phyloP scores from a whole-genome alignment of 1,140 invertebrate genomes.

The Drosophila nannoptera region DNA sequence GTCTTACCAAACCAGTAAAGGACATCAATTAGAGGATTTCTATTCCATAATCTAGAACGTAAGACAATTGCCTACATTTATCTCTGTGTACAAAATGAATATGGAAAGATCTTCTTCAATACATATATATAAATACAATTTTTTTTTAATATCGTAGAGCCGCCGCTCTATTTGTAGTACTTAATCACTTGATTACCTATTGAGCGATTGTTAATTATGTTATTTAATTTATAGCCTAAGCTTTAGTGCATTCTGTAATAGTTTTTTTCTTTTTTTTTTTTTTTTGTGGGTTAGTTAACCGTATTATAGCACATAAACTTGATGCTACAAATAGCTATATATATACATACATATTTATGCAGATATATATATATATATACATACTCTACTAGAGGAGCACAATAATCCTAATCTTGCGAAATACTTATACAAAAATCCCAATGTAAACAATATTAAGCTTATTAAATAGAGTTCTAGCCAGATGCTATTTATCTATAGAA shows the following conservation, averaged over 20 bases:
- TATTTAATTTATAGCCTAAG: conserved; percentile 51
- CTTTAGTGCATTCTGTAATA: conserved; percentile 36
- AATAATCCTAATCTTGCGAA: conserved; percentile 39
- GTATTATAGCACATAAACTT: conserved; percentile 35
- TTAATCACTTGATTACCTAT: conserved; percentile 6
- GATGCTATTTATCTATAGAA: conserved; percentile 44
- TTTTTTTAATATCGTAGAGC: too few species aligned
- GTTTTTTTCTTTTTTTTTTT: background rate
- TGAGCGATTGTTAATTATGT: conserved; percentile 44
- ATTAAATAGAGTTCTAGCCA: conserved; percentile 68
- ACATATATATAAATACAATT: background rate
- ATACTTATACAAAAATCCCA: conserved; percentile 41
- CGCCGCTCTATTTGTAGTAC: background rate
- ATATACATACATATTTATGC: conserved; percentile 9
- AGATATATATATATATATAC: conserved; percentile 26
- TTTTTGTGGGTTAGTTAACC: conserved; percentile 27
- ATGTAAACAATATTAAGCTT: conserved; percentile 59
- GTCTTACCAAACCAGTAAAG: conserved; percentile 45
- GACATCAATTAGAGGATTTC: background rate
- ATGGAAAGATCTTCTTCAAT: conserved; percentile 1
- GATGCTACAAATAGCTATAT: conserved; percentile 21
- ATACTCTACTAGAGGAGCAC: conserved; percentile 56
- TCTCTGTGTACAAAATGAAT: conserved; percentile 29
- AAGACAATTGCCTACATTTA: conserved; percentile 1
- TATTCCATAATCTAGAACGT: background rate